phyloP scores from a whole-genome alignment of 2,888 invertebrate species.

The Oscheius sp. region DNA sequence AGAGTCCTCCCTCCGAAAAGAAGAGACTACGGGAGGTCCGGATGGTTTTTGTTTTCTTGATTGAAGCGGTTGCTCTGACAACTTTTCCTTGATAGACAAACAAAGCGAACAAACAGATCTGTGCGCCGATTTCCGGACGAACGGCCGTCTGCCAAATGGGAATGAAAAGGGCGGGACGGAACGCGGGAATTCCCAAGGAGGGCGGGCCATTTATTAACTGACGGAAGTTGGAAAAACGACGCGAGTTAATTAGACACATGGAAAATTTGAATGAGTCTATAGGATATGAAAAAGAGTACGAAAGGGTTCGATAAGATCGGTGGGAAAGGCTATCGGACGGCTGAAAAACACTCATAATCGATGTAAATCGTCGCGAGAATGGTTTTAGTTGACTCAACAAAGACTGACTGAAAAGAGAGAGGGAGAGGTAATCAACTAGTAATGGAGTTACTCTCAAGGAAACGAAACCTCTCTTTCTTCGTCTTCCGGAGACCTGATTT shows the following conservation, averaged over 20 bases:
- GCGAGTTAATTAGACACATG: background rate
- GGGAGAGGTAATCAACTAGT: background rate
- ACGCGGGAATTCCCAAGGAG: conserved; percentile 8
- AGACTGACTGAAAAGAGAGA: background rate
- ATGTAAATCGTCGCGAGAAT: background rate
- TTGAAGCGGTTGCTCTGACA: conserved; percentile 22
- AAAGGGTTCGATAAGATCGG: too few relatives aligned
- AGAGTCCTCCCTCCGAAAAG: background rate
- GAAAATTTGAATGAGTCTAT: background rate
- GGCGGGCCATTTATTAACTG: too few relatives aligned
- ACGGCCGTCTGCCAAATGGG: background rate
- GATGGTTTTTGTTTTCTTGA: conserved; percentile 6
- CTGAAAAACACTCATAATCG: background rate
- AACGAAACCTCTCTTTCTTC: background rate
- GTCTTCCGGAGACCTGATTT: conserved; percentile 14
- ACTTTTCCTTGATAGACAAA: conserved; percentile 25
- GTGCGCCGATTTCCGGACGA: conserved; percentile 20
- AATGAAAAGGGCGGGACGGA: background rate
- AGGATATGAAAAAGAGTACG: too few relatives aligned
- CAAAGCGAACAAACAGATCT: conserved; percentile 24
- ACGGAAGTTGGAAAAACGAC: background rate
- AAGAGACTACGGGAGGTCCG: background rate
- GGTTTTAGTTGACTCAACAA: background rate
- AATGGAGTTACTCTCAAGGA: too few relatives aligned
- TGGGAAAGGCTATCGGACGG: too few relatives aligned